Conservation (phyloP, 2,888 invertebrate species). For the Mantis religiosa region DNA sequence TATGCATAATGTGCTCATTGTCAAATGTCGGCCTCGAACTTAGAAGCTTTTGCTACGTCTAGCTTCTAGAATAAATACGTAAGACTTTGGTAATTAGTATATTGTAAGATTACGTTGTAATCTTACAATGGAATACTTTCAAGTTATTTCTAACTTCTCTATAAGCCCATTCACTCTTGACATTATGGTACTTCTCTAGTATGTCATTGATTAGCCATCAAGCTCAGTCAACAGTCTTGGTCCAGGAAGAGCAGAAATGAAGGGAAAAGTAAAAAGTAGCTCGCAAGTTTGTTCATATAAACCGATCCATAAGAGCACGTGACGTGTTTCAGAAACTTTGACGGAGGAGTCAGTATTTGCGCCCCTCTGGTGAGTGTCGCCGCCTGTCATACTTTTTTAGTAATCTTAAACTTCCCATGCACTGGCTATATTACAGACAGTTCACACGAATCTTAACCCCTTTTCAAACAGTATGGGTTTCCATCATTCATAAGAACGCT, state of each 20-base stretch:
- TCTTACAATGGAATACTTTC: too few species aligned
- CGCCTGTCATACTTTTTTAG: slow-evolving; percentile 18
- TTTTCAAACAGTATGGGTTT: neutral
- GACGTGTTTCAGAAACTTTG: neutral
- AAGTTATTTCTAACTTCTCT: too few species aligned
- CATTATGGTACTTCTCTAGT: neutral
- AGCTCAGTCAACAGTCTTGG: neutral
- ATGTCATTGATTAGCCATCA: slow-evolving; percentile 12
- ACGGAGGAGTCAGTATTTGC: neutral
- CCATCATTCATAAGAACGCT: too few species aligned
- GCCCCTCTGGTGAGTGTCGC: neutral
- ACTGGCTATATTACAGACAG: neutral
- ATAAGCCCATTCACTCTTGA: too few species aligned
- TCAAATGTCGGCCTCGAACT: too few species aligned
- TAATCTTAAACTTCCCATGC: neutral
- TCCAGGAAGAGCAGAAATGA: neutral
- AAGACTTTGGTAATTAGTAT: too few species aligned
- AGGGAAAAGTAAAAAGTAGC: neutral
- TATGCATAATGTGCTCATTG: too few species aligned
- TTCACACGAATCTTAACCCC: neutral
- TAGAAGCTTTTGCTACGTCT: too few species aligned
- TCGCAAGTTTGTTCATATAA: slow-evolving; percentile 24
- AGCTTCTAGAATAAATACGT: too few species aligned
- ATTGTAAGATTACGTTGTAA: too few species aligned
- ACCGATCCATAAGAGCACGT: neutral